These are phyloP conservation scores for honey bee (Apis mellifera) DNA, from an alignment of 1,140 invertebrate species.

Conservation along the genomic window DNA sequence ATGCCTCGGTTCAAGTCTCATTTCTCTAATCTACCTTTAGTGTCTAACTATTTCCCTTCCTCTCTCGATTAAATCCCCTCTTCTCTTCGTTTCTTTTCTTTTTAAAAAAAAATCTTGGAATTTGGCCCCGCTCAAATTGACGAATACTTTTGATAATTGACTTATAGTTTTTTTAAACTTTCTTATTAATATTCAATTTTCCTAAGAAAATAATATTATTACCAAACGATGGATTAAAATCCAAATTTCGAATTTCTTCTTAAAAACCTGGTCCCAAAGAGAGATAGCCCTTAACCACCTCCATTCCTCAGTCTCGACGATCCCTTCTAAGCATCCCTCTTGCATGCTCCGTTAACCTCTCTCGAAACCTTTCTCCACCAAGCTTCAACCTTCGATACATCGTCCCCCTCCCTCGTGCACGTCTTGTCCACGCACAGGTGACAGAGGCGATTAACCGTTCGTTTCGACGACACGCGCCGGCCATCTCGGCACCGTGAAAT, in stretches of 20 bases:
- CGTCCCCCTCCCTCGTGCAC: neutral
- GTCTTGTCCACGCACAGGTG: constrained; percentile 41
- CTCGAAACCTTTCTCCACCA: constrained; percentile 17
- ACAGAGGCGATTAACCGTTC: constrained; percentile 40
- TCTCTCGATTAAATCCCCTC: no score
- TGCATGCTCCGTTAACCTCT: constrained; percentile 52
- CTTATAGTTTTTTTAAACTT: no score
- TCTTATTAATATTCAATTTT: no score
- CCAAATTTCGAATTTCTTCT: no score
- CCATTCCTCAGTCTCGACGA: neutral
- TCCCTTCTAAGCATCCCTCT: constrained; percentile 20
- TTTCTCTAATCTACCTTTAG: neutral
- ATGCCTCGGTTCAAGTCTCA: no score
- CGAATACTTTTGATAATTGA: no score
- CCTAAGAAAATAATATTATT: no score
- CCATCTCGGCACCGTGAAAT: constrained; percentile 48
- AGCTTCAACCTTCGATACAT: constrained; percentile 45
- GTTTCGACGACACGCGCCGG: constrained; percentile 37
- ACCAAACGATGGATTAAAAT: no score
- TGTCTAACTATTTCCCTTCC: no score
- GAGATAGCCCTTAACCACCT: neutral
- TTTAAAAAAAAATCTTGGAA: no score
- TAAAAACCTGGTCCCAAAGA: neutral
- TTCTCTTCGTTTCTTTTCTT: no score
- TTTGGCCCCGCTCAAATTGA: no score